Base-by-base conservation (phyloP, 2,888 invertebrate species). In the Zhengitettix transpicula region DNA sequence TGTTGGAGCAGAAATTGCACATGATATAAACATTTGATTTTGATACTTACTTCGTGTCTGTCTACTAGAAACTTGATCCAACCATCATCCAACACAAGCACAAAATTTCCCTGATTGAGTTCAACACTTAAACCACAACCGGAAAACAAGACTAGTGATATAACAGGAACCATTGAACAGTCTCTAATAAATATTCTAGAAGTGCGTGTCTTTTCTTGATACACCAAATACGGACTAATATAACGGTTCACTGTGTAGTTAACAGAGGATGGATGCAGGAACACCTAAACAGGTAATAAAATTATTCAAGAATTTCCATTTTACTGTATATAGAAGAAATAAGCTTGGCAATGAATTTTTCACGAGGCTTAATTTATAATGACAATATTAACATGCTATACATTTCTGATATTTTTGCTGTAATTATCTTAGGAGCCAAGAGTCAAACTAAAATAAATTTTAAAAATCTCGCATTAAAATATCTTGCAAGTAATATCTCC, bases 51-150 rank as follows among this genome's bases (percentile, higher is more conserved):
- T 74, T 84, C 83, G 65, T 86, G 85, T 65, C 84, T 83, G 64
- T 86, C 83, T 0, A 87, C 85, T 71, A 85, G 83, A 67, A 90
- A 81, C 73, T 87, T 80, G 57, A 89, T 88, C 89, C 89, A 89
- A 7, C 87, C 88, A 66, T 85, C 85, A 71, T 87, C 89, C 41
- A 90, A 71, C 0, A 85, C 80, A 40, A 89, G 78, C 41, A 85
- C 81, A 64, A 87, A 88, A 10, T 80, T 81, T 0, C 85, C 87
- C 65, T 82, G 81, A 66, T 87, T 84, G 1, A 87, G 75, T 68
- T 85, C 85, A 60, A 90, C 84, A 17, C 81, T 78, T 15, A 89
- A 73, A 67, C 80, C 83, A 68, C 83, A 84, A n/a, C 89, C 88
- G 69, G 81, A 74, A 65, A 75, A 74, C 56, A 88, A 69, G 1